phyloP scores from a whole-genome alignment of 2,797 vertebrate species.

The Picus viridis region DNA sequence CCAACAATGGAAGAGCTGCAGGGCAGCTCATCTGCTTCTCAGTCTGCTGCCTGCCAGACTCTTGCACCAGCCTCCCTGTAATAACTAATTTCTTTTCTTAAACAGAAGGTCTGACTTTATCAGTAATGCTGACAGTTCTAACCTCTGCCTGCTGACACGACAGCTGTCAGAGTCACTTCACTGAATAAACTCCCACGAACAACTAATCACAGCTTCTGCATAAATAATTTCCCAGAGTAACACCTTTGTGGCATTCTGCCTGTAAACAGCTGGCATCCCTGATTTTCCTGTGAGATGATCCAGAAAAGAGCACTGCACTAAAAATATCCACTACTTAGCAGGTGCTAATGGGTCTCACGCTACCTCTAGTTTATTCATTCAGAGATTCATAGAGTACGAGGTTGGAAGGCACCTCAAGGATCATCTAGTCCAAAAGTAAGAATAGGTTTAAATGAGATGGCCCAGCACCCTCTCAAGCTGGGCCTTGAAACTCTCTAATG shows the following conservation, averaged over 20 bases:
- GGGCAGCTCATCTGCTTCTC: not conserved
- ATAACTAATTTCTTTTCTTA: not conserved
- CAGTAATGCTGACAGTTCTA: not conserved
- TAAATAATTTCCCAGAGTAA: slow-evolving; percentile 5
- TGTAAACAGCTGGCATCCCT: not conserved
- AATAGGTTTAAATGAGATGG: too few species aligned
- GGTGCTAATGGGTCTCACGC: not conserved
- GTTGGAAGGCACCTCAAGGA: too few species aligned
- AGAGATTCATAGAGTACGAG: too few species aligned
- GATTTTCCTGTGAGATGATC: not conserved
- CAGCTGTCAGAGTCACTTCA: not conserved
- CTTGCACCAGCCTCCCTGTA: not conserved
- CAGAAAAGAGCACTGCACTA: not conserved
- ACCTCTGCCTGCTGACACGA: not conserved
- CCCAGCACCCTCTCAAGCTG: too few species aligned
- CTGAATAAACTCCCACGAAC: not conserved
- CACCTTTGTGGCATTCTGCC: not conserved
- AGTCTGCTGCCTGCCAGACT: not conserved
- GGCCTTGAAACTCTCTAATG: too few species aligned
- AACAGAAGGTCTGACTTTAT: not conserved
- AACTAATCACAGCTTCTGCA: not conserved
- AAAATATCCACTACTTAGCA: not conserved
- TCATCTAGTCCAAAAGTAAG: too few species aligned
- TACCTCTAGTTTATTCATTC: not conserved
- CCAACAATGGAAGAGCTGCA: not conserved